A percentile compares a stretch with the other conserved stretches of the same genome.
Conservation (phyloP, 2,113 vertebrate species). For the Bubo blakistoni region DNA sequence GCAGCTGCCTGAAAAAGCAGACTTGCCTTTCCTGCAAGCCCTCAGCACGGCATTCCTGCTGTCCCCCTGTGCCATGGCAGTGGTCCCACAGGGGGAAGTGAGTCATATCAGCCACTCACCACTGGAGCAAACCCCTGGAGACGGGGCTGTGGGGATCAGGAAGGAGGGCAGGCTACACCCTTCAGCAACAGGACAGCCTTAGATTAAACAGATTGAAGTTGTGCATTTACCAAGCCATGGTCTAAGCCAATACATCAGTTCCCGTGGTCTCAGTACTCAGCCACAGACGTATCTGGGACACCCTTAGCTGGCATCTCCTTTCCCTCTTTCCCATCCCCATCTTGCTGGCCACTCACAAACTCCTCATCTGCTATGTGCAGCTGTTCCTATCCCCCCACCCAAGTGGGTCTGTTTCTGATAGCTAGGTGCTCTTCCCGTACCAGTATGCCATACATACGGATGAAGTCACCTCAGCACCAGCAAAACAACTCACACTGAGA, state of each 20-base stretch:
- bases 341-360: neutral
- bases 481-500: neutral
- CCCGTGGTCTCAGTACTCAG: neutral
- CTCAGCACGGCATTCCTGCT: neutral
- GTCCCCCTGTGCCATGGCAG: neutral
- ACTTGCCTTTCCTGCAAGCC: neutral
- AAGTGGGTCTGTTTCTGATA: neutral
- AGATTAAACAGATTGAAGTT: neutral
- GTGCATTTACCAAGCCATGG: rapidly evolving
- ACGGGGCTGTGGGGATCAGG: neutral
- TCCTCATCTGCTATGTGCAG: rapidly evolving
- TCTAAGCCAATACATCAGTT: neutral
- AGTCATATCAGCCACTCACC: neutral
- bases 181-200: neutral
- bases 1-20: neutral
- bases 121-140: neutral
- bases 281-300: neutral
- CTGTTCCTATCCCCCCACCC: neutral
- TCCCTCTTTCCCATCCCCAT: neutral
- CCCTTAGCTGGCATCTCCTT: neutral
- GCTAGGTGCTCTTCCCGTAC: neutral
- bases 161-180: neutral
- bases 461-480: neutral
- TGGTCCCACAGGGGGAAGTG: neutral
- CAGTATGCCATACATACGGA: rapidly evolving